Base-by-base conservation (phyloP, 2,888 invertebrate genomes). In the Trileptium ribeirensis region DNA sequence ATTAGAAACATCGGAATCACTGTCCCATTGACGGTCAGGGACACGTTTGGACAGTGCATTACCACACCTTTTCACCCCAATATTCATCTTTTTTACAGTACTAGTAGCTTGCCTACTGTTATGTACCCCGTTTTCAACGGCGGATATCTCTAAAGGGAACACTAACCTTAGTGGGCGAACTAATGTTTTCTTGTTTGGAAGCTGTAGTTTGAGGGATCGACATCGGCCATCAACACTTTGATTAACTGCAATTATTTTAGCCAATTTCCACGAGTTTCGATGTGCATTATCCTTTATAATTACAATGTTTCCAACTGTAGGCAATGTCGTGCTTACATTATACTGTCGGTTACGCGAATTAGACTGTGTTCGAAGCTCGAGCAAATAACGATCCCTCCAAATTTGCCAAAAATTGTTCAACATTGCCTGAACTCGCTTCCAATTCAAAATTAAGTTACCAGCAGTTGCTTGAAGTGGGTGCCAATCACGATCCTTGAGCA, bases 191-290 rank as follows among this genome's bases (percentile, higher is more conserved):
- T 39, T 39, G 36, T 75, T 38, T 2, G 77, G 39, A n/a, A 75
- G 38, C 31, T n/a, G n/a, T 15, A 75, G n/a, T 3, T 29, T 34
- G 38, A 38, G n/a, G n/a, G 36, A n/a, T 2, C 77, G 77, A 36
- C 37, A 33, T 37, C 39, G 77, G 2, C 77, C 77, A 75, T 75
- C 77, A 75, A n/a, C 39, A 8, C 77, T 36, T 3, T n/a, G n/a
- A 8, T 37, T 36, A 8, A 75, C 3, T 37, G 24, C 37, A n/a
- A 38, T 8, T 3, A 75, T 75, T 75, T 39, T 24, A 38, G 37
- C 77, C 8, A 75, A n/a, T 36, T 75, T 75, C 77, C 77, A 75
- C 39, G 38, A 33, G 39, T 39, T 38, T 36, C 77, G 36, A 29
- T 29, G 77, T 15, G 36, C n/a, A 37, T 75, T 38, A 15, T 75